A percentile compares a stretch with the other conserved stretches of the same genome.
Evolutionary conservation across 2,888 invertebrate genomes (phyloP).

Genomic region (Fissipunctia ypsillon): DNA sequence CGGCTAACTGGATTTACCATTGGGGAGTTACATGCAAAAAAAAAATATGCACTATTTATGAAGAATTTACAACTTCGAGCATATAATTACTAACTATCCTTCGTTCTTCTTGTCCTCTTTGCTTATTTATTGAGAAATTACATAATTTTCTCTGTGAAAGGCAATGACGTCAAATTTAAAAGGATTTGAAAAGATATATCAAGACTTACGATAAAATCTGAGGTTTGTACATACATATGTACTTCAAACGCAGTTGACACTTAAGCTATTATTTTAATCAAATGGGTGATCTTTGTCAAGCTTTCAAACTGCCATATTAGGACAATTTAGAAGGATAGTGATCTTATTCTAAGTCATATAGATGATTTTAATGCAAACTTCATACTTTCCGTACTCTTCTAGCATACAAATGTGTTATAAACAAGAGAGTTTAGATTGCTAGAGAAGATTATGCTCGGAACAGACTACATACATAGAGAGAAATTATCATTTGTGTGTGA

Average conservation of each 20-base stretch:
- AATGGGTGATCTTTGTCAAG: not conserved
- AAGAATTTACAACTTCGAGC: too few relatives aligned
- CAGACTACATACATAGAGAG: not conserved
- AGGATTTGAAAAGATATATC: too few relatives aligned
- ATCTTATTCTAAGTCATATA: not conserved
- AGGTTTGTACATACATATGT: too few relatives aligned
- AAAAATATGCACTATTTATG: too few relatives aligned
- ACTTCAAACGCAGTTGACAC: not conserved
- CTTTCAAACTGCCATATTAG: not conserved
- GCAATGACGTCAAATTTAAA: too few relatives aligned
- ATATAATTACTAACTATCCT: too few relatives aligned
- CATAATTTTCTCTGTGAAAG: too few relatives aligned
- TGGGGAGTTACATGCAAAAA: too few relatives aligned
- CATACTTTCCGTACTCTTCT: not conserved
- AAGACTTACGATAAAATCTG: not conserved
- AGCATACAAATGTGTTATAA: not conserved
- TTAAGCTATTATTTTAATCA: not conserved
- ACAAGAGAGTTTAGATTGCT: constrained; percentile 15
- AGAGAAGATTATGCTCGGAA: not conserved
- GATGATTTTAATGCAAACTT: constrained; percentile 6
- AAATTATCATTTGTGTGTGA: not conserved
- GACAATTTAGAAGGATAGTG: not conserved
- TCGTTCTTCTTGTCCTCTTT: too few relatives aligned
- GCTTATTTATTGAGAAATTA: too few relatives aligned
- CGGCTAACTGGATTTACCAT: too few relatives aligned